These are phyloP conservation scores for Ptyas mucosa DNA, from an alignment of 2,113 vertebrate species.

Conservation along the genomic window DNA sequence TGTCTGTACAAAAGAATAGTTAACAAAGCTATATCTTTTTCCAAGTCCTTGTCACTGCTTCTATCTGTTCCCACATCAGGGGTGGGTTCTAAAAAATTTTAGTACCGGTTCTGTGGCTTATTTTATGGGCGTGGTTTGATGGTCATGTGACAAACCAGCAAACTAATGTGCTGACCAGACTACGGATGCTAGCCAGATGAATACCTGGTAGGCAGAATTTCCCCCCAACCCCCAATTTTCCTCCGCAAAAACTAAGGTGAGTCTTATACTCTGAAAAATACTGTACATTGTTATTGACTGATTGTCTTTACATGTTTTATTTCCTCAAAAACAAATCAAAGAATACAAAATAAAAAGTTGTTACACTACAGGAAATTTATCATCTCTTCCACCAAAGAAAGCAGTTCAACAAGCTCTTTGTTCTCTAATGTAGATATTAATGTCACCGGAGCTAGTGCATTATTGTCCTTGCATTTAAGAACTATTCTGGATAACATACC, in stretches of 20 bases:
- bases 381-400: background rate
- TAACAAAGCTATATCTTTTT: background rate
- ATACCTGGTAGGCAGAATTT: no score
- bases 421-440: background rate
- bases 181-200: no score
- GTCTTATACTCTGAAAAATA: no score
- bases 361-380: background rate
- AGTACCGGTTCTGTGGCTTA: no score
- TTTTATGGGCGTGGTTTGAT: no score
- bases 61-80: background rate
- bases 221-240: rapidly evolving
- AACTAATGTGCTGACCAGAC: no score
- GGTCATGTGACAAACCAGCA: no score
- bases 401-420: background rate
- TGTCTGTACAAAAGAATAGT: background rate
- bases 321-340: background rate
- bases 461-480: background rate
- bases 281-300: background rate
- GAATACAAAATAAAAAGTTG: background rate
- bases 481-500: background rate
- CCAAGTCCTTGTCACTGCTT: background rate
- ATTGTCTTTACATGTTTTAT: background rate
- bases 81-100: no score
- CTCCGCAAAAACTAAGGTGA: no score
- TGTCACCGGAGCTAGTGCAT: background rate